phyloP scores from a whole-genome alignment of 2,888 invertebrate genomes.

The Plemyria rubiginata region DNA sequence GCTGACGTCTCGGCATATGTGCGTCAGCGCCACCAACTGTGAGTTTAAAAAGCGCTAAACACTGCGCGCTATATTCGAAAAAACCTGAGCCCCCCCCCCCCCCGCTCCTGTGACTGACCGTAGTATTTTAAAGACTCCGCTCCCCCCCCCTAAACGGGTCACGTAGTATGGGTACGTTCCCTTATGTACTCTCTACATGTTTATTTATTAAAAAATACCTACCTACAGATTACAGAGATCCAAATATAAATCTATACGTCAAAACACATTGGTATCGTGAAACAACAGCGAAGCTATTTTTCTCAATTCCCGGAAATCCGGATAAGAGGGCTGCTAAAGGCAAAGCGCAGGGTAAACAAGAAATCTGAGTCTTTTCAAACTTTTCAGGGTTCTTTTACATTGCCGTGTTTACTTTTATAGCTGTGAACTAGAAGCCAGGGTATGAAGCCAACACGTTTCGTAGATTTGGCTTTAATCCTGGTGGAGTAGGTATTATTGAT shows the following conservation, averaged over 20 bases:
- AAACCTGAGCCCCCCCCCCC: no score
- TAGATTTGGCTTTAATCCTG: background rate
- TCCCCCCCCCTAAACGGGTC: no score
- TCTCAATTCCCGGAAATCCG: constrained; percentile 31
- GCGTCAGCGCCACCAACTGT: no score
- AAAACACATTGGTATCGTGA: constrained; percentile 23
- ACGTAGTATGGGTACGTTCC: no score
- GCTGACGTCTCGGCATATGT: no score
- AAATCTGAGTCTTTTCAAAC: constrained; percentile 39
- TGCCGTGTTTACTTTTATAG: constrained; percentile 16
- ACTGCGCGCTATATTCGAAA: no score
- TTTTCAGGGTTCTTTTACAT: constrained; percentile 36
- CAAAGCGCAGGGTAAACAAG: constrained; percentile 39
- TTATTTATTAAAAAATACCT: no score
- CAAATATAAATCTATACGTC: background rate
- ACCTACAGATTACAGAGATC: background rate
- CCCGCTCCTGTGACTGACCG: no score
- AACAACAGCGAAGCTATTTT: constrained; percentile 29
- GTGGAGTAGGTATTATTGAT: background rate
- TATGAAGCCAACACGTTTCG: constrained; percentile 4
- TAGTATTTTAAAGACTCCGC: no score
- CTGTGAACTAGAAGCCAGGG: constrained; percentile 16
- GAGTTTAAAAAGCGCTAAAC: no score
- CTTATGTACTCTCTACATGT: no score
- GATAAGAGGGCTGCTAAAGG: constrained; percentile 37